phyloP scores from a whole-genome alignment of 1,140 invertebrate genomes.

The Musca domestica region DNA sequence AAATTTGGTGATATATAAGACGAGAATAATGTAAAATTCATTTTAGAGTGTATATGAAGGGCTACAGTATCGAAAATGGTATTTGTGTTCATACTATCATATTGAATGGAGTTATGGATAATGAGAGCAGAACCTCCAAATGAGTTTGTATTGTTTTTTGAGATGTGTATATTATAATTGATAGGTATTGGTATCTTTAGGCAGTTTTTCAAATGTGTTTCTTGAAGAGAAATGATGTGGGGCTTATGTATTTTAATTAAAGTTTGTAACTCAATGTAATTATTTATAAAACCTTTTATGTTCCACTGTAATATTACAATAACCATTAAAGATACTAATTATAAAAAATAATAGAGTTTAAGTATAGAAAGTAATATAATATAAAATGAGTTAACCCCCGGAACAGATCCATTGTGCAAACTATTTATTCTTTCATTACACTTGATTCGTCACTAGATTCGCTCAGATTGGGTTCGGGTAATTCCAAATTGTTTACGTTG shows the following conservation, averaged over 20 bases:
- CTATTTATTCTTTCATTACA: background rate
- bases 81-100: constrained; percentile 13
- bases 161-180: constrained; percentile 23
- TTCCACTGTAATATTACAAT: constrained; percentile 29
- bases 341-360: background rate
- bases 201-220: constrained; percentile 28
- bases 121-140: constrained; percentile 27
- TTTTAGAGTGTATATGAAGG: constrained; percentile 26
- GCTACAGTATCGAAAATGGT: constrained; percentile 25
- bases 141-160: constrained; percentile 19
- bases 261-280: constrained; percentile 27
- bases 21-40: constrained; percentile 18
- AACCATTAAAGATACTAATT: constrained; percentile 4
- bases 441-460: background rate
- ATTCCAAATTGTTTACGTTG: background rate
- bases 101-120: constrained; percentile 27
- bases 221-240: constrained; percentile 28
- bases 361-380: background rate
- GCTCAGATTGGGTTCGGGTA: background rate
- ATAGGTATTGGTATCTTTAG: constrained; percentile 12
- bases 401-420: background rate
- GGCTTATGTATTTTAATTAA: constrained; percentile 28
- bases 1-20: constrained; percentile 25
- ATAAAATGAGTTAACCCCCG: background rate
- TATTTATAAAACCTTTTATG: constrained; percentile 28